Percentiles rank a stretch among this genome's conserved stretches.
phyloP scores from a whole-genome alignment of 1,140 invertebrate species.

The Drosophila willistoni region DNA sequence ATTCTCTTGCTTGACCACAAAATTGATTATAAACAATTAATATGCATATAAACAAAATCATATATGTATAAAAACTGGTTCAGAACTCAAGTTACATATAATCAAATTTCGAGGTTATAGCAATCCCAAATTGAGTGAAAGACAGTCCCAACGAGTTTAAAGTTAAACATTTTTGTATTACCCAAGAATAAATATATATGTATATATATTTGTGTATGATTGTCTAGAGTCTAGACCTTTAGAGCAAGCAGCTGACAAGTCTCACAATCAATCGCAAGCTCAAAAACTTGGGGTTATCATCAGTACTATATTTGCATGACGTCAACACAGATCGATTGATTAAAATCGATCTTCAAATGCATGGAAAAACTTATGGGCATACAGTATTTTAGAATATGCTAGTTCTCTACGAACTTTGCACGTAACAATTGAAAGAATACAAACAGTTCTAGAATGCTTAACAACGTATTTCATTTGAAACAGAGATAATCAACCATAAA shows the following conservation, averaged over 20 bases:
- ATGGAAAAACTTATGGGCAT: constrained; percentile 43
- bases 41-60: constrained; percentile 37
- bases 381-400: constrained; percentile 10
- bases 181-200: no score
- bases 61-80: constrained; percentile 24
- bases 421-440: constrained; percentile 9
- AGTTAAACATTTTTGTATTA: no score
- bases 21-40: constrained; percentile 29
- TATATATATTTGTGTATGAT: no score
- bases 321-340: constrained; percentile 12
- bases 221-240: background rate
- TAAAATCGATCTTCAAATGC: constrained; percentile 52
- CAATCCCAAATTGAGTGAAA: no score
- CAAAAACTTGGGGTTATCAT: constrained; percentile 51
- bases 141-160: no score
- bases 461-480: no score
- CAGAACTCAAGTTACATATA: constrained; percentile 24
- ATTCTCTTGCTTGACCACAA: background rate
- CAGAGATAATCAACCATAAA: no score
- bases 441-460: background rate
- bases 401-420: constrained; percentile 32
- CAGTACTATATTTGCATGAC: background rate
- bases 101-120: background rate
- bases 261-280: constrained; percentile 24
- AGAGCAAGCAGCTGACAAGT: constrained; percentile 6